Conservation (phyloP, 2,113 vertebrate species). For the Rostratula benghalensis region DNA sequence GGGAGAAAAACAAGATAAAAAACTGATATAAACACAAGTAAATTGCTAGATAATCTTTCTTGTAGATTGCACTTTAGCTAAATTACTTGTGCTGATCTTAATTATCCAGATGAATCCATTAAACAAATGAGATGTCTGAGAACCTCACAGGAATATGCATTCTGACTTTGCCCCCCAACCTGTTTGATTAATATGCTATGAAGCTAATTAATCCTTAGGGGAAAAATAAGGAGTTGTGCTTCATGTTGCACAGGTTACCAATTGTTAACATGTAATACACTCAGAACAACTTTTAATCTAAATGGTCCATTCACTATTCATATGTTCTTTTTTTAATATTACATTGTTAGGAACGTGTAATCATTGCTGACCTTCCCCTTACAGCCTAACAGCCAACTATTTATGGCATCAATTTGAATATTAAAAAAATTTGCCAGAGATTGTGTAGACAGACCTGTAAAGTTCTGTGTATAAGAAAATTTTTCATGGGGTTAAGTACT, state of each 20-base stretch:
- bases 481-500: background rate
- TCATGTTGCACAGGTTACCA: background rate
- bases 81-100: conserved; percentile 42
- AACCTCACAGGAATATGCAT: background rate
- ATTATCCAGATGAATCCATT: conserved; percentile 51
- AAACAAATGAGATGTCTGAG: conserved; percentile 45
- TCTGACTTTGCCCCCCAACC: background rate
- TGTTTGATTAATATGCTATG: conserved; percentile 29
- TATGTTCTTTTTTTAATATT: background rate
- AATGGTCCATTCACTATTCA: background rate
- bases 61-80: conserved; percentile 19
- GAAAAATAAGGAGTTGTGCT: background rate
- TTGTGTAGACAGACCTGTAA: background rate
- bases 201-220: conserved; percentile 39
- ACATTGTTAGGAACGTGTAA: background rate
- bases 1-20: background rate
- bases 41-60: conserved; percentile 29
- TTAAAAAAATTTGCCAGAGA: background rate
- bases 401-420: background rate
- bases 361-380: background rate
- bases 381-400: background rate
- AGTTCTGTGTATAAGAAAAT: background rate
- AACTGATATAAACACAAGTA: background rate
- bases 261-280: background rate
- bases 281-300: background rate